These are phyloP conservation scores for Trichoplusia ni DNA, from an alignment of 1,140 invertebrate species.

Conservation along the genomic window DNA sequence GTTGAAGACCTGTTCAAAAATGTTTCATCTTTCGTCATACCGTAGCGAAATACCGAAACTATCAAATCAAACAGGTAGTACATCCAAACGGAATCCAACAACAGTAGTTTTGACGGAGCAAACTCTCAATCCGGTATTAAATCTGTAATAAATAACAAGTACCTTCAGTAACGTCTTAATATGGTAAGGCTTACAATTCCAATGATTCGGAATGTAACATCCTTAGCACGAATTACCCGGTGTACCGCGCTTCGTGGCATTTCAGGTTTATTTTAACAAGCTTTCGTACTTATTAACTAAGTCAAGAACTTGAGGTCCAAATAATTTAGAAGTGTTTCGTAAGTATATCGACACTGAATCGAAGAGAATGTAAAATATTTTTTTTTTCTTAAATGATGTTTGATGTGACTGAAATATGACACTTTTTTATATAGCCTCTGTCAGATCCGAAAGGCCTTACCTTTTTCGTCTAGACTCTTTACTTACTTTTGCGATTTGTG, in stretches of 20 bases:
- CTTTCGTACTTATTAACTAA: constrained; percentile 14
- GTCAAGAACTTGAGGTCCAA: constrained; percentile 3
- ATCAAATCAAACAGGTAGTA: too few species aligned
- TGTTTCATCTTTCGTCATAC: neutral
- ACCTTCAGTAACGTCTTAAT: constrained; percentile 15
- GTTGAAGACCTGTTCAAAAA: too few species aligned
- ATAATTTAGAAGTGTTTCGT: neutral
- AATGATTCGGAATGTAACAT: constrained; percentile 18
- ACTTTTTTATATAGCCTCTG: too few species aligned
- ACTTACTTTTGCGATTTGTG: too few species aligned
- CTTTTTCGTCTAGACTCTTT: too few species aligned
- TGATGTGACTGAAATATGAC: too few species aligned
- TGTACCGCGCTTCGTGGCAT: constrained; percentile 8
- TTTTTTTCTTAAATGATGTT: too few species aligned
- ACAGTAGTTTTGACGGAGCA: neutral
- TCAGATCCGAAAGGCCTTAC: too few species aligned
- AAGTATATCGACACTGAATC: too few species aligned
- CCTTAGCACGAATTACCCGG: constrained; percentile 18
- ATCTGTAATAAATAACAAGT: constrained; percentile 9
- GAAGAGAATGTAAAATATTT: too few species aligned
- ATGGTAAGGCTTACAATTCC: constrained; percentile 23
- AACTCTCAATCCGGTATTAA: constrained; percentile 6
- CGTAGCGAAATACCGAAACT: neutral
- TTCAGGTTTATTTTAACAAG: constrained; percentile 5
- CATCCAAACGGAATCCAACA: neutral